Conservation (phyloP, 2,888 invertebrate species). For the Adela reaumurella region DNA sequence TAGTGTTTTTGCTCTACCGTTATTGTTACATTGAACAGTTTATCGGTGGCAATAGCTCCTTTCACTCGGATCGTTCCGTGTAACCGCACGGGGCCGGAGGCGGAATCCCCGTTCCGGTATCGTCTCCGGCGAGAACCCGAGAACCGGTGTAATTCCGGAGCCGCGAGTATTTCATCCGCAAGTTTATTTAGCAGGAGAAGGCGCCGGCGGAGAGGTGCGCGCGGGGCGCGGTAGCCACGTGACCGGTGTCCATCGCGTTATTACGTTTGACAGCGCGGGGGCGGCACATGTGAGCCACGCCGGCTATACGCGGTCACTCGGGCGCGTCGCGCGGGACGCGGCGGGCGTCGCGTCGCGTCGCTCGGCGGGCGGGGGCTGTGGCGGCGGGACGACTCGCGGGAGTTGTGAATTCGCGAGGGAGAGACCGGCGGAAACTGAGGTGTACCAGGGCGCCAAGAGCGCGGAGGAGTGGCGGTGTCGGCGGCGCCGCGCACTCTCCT, state of each 20-base stretch:
- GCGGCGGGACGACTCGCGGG: slow-evolving; percentile 1
- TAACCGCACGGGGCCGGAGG: no score
- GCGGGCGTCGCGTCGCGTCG: slow-evolving; percentile 17
- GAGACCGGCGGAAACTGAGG: slow-evolving; percentile 53
- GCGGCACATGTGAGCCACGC: slow-evolving; percentile 22
- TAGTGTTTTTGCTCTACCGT: background rate
- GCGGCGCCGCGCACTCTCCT: slow-evolving; percentile 40
- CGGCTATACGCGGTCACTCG: slow-evolving; percentile 14
- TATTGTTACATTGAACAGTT: background rate
- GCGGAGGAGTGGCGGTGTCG: slow-evolving; percentile 43
- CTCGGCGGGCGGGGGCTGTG: background rate
- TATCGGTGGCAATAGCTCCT: no score
- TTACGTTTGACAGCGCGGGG: slow-evolving; percentile 20
- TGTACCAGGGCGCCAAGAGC: slow-evolving; percentile 49
- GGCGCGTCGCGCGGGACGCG: slow-evolving; percentile 20
- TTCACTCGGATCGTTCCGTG: no score
- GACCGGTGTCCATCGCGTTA: slow-evolving; percentile 3
- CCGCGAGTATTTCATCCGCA: no score
- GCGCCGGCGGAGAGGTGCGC: slow-evolving; percentile 5
- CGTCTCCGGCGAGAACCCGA: no score
- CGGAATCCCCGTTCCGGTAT: no score
- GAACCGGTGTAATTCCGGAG: no score
- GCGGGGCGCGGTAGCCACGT: slow-evolving; percentile 1
- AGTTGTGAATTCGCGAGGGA: slow-evolving; percentile 46
- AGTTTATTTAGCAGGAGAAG: background rate